Conservation (phyloP, 2,888 invertebrate genomes). For the Mimachlamys varia region DNA sequence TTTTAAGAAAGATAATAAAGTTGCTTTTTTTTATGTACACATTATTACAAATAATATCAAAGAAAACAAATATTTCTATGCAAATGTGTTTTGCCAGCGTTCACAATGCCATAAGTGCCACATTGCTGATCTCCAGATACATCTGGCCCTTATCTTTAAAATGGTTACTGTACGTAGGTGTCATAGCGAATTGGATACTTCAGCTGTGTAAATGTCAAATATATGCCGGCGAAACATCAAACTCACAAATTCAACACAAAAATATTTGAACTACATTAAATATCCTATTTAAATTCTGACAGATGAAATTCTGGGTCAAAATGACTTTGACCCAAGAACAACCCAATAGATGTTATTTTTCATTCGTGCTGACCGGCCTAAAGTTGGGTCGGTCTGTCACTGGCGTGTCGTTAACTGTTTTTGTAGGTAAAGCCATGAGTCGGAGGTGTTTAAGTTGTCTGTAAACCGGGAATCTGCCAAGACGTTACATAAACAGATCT, state of each 20-base stretch:
- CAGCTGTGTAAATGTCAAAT: too few relatives aligned
- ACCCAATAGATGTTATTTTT: not conserved
- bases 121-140: too few relatives aligned
- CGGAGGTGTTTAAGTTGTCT: not conserved
- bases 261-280: not conserved
- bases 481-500: conserved; percentile 29
- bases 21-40: too few relatives aligned
- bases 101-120: too few relatives aligned
- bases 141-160: too few relatives aligned
- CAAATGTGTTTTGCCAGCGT: too few relatives aligned
- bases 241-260: not conserved
- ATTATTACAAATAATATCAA: too few relatives aligned
- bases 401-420: not conserved
- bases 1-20: too few relatives aligned
- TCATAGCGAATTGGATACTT: too few relatives aligned
- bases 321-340: not conserved
- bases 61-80: too few relatives aligned
- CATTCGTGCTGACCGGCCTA: not conserved
- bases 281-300: not conserved
- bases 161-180: too few relatives aligned
- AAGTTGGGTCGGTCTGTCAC: not conserved
- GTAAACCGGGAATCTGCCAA: not conserved
- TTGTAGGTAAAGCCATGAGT: not conserved
- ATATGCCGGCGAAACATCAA: too few relatives aligned
- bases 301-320: not conserved